These are phyloP conservation scores for Platorchestia sp. DNA, from an alignment of 1,140 invertebrate species.

Conservation along the genomic window DNA sequence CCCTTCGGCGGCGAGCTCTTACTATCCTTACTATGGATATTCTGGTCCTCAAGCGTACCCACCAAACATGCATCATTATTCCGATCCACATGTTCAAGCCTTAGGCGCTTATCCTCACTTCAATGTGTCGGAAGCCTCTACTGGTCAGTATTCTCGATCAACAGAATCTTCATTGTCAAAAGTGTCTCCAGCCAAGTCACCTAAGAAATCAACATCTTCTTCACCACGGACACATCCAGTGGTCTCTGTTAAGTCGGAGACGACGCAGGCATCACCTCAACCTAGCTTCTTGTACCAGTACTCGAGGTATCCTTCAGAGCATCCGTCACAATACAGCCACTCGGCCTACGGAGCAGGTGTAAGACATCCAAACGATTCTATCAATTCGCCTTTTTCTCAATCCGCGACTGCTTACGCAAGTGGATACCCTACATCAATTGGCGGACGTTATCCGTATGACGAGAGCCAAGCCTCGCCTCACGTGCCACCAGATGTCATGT, in stretches of 20 bases:
- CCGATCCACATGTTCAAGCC: neutral
- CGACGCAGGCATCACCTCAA: neutral
- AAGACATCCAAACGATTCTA: slow-evolving; percentile 22
- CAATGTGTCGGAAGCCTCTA: neutral
- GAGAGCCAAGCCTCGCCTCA: neutral
- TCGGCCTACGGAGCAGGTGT: neutral
- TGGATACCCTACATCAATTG: neutral
- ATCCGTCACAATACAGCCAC: neutral
- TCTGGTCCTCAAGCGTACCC: neutral
- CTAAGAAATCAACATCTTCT: neutral
- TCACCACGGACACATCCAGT: neutral
- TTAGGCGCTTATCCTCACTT: neutral
- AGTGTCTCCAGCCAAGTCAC: neutral
- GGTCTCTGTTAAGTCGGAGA: neutral
- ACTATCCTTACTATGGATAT: slow-evolving; percentile 19
- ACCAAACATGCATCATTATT: neutral
- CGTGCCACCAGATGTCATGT: slow-evolving; percentile 23
- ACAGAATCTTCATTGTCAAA: neutral
- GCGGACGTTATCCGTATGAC: neutral
- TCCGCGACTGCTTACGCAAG: neutral
- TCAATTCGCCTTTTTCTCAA: slow-evolving; percentile 3
- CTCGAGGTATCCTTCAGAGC: slow-evolving; percentile 14
- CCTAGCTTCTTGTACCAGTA: neutral
- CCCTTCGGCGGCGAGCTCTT: neutral
- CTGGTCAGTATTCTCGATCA: neutral